Percentiles rank a stretch among this genome's conserved stretches.
Evolutionary conservation across 2,888 invertebrate species (phyloP).

Genomic region (Bibio marci): DNA sequence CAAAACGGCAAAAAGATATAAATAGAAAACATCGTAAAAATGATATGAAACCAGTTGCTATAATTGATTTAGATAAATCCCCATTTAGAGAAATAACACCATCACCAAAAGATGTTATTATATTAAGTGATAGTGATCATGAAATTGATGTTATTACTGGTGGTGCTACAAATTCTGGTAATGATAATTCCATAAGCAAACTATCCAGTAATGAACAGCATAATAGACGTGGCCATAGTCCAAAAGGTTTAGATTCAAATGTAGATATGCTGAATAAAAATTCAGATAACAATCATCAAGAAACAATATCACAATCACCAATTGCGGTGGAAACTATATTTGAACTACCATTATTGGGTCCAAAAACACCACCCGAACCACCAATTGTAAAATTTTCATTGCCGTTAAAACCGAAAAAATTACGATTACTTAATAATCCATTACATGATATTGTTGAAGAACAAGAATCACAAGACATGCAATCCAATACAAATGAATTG

Average conservation of each 20-base stretch:
- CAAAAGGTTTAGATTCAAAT: too few relatives aligned
- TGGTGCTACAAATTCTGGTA: too few relatives aligned
- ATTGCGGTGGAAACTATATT: slow-evolving; percentile 4
- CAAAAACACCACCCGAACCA: slow-evolving; percentile 60
- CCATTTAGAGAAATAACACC: slow-evolving; percentile 71
- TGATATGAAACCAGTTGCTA: slow-evolving; percentile 52
- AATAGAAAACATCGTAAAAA: slow-evolving; percentile 35
- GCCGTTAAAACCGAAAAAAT: slow-evolving; percentile 30
- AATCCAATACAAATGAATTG: slow-evolving; percentile 6
- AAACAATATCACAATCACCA: neutral
- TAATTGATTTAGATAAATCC: slow-evolving; percentile 70
- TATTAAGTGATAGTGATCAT: slow-evolving; percentile 65
- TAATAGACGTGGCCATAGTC: too few relatives aligned
- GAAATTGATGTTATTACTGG: too few relatives aligned
- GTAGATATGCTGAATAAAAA: slow-evolving; percentile 3
- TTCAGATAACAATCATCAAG: slow-evolving; percentile 5
- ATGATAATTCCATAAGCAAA: neutral
- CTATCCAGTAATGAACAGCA: neutral
- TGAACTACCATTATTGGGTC: slow-evolving; percentile 34
- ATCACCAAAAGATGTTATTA: slow-evolving; percentile 64
- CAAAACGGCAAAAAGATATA: slow-evolving; percentile 8
- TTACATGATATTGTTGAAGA: slow-evolving; percentile 36
- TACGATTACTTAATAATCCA: slow-evolving; percentile 44
- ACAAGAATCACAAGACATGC: slow-evolving; percentile 18
- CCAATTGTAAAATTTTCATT: slow-evolving; percentile 44